These are phyloP conservation scores for Mantis religiosa DNA, from an alignment of 2,888 invertebrate genomes.

Conservation along the genomic window DNA sequence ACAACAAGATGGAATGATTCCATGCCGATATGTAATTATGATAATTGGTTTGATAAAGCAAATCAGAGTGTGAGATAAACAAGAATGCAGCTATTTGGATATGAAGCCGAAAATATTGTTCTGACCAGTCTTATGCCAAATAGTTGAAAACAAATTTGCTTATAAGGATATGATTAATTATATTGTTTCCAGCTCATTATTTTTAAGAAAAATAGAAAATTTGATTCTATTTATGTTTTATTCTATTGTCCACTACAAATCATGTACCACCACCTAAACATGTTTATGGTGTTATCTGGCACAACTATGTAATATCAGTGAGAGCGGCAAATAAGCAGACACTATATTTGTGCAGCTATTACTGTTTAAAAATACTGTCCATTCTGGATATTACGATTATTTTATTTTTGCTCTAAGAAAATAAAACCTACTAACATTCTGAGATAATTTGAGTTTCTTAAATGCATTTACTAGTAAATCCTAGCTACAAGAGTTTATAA, in stretches of 20 bases:
- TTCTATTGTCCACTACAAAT: neutral
- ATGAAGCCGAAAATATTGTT: conserved; percentile 1
- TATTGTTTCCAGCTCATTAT: neutral
- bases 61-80: neutral
- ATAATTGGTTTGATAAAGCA: conserved; percentile 18
- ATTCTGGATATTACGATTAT: too few relatives aligned
- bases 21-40: conserved; percentile 32
- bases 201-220: conserved; percentile 22
- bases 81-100: conserved; percentile 1
- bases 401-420: too few relatives aligned
- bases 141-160: conserved; percentile 1
- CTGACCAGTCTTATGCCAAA: neutral
- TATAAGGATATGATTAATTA: neutral
- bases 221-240: conserved; percentile 2
- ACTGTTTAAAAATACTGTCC: too few relatives aligned
- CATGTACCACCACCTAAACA: neutral
- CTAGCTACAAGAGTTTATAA: too few relatives aligned
- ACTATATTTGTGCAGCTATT: too few relatives aligned
- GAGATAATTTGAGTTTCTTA: too few relatives aligned
- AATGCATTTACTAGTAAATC: too few relatives aligned
- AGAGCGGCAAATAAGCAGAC: neutral
- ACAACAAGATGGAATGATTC: conserved; percentile 30
- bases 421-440: too few relatives aligned
- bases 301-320: neutral
- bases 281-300: neutral